Conservation (phyloP, 2,888 invertebrate genomes). For the Parnassius orleans region DNA sequence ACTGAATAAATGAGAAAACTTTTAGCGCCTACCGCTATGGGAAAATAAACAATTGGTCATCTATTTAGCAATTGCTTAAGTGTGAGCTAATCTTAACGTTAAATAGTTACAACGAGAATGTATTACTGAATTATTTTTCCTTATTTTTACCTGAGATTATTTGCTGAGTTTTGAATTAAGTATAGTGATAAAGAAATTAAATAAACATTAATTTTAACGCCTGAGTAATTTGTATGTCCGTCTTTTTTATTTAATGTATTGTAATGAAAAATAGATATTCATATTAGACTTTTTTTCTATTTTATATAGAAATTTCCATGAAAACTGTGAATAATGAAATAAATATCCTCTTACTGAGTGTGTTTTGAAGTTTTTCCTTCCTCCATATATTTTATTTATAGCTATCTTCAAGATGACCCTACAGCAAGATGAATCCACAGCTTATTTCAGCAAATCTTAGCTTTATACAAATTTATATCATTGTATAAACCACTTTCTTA, state of each 20-base stretch:
- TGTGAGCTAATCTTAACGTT: constrained; percentile 57
- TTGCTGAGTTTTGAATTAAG: too few species aligned
- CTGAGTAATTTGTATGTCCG: too few species aligned
- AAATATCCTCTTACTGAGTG: too few species aligned
- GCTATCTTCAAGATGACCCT: background rate
- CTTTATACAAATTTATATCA: constrained; percentile 7
- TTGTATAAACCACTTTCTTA: background rate
- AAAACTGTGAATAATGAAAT: too few species aligned
- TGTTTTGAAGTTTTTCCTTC: too few species aligned
- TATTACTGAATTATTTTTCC: constrained; percentile 27
- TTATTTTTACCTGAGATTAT: too few species aligned
- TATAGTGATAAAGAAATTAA: too few species aligned
- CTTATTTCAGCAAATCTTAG: constrained; percentile 3
- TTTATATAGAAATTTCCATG: too few species aligned
- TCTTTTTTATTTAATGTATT: too few species aligned
- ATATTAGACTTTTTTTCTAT: too few species aligned
- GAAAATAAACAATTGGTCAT: constrained; percentile 79
- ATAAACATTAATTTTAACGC: too few species aligned
- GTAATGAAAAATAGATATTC: too few species aligned
- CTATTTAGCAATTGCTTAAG: constrained; percentile 66
- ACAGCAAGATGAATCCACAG: background rate
- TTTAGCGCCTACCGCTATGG: constrained; percentile 68
- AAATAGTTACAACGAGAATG: constrained; percentile 28
- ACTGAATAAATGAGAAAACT: constrained; percentile 80
- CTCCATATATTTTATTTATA: background rate